Evolutionary conservation across 2,888 invertebrate species (phyloP), one percentile per base, ranked within the genome.

Genomic region (Plebejus anna): DNA sequence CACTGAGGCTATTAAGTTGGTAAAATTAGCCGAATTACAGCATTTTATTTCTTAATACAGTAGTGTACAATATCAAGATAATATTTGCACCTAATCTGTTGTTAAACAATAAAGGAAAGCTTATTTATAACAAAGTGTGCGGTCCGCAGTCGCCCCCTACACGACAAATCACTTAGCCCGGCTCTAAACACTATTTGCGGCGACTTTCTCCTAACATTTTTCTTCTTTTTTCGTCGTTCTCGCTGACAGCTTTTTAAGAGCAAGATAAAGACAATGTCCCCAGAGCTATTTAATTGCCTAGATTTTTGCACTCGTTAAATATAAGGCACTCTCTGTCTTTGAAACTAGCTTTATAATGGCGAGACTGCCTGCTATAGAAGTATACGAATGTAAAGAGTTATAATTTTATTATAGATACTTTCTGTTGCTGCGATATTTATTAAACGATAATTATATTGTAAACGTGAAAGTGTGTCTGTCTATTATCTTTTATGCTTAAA

Each of bases 161-260:
- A 91, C 88, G 88, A 88, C 89, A 91, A 90, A 89, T 91, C 92
- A 90, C 92, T 92, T 91, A 90, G 85, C 85, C 84, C 82, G 83
- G 82, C 83, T 85, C 85, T 83, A 83, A 78, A 84, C 84, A 84
- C 85, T 84, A 84, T 85, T 84, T 84, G 80, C 79, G 80, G 81
- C 81, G 78, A 83, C 82, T 86, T 86, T 86, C 85, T 82, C 79
- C 77, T 51, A 80, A 80, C 80, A 81, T 77, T 78, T 77, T 77
- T 77, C 76, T 77, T 76, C 72, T 75, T 71, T 76, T 55, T 77
- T 78, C 73, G 73, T 73, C 59, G 76, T 66, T 80, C 76, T 42
- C 70, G 71, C 78, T 78, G 77, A 77, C 77, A 77, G 73, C 76
- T 78, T 78, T 76, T 76, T 70, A 73, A 77, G 76, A 76, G 75